phyloP scores from a whole-genome alignment of 2,113 vertebrate species.

The Dromiciops gliroides region DNA sequence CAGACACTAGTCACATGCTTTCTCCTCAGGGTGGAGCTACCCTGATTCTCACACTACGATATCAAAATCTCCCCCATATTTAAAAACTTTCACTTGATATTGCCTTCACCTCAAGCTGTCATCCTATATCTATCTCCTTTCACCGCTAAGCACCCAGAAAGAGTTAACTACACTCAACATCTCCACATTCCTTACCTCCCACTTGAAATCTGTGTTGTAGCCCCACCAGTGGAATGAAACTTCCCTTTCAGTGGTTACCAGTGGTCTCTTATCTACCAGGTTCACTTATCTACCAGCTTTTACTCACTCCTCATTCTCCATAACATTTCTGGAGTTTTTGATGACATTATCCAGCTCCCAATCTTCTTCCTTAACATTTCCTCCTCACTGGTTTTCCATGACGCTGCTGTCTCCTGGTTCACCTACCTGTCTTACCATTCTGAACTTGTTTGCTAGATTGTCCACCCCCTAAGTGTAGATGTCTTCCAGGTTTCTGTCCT shows the following conservation, averaged over 20 bases:
- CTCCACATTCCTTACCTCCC: background rate
- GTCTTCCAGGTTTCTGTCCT: background rate
- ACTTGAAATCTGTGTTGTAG: background rate
- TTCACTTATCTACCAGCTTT: background rate
- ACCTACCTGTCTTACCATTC: background rate
- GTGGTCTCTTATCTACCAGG: background rate
- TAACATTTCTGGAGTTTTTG: background rate
- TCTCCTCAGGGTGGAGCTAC: too few species aligned
- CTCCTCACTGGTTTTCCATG: background rate
- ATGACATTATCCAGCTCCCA: background rate
- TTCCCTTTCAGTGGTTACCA: background rate
- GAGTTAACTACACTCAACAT: background rate
- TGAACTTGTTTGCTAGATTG: background rate
- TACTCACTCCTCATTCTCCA: background rate
- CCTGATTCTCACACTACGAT: too few species aligned
- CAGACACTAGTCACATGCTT: too few species aligned
- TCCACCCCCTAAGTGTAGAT: background rate
- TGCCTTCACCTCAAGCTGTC: background rate
- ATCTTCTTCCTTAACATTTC: background rate
- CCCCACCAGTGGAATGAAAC: background rate
- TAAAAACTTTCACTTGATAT: background rate
- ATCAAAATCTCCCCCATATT: background rate
- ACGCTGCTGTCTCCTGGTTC: background rate
- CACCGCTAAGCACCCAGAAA: too few species aligned
- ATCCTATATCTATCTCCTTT: background rate